Evolutionary conservation across 2,888 invertebrate genomes (phyloP).

Genomic region (Eupithecia insigniata): DNA sequence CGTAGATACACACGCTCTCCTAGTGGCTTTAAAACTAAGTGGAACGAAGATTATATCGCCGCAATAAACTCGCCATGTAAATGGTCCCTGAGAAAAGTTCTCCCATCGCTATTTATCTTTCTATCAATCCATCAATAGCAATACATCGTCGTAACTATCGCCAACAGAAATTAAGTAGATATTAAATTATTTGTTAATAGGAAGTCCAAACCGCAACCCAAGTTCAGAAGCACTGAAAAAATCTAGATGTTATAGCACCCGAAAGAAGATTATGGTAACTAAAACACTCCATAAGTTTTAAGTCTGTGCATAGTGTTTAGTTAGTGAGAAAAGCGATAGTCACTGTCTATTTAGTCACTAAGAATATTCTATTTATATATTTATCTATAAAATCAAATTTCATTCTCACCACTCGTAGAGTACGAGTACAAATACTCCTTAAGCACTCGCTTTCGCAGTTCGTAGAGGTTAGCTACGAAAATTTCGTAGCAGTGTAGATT

Average conservation of each 20-base stretch:
- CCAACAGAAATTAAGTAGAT: too few species aligned
- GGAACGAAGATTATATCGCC: too few species aligned
- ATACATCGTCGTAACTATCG: too few species aligned
- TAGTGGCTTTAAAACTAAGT: too few species aligned
- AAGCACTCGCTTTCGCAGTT: neutral
- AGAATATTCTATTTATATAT: too few species aligned
- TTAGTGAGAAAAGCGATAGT: neutral
- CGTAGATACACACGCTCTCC: too few species aligned
- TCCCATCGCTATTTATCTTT: too few species aligned
- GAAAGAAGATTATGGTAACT: constrained; percentile 54
- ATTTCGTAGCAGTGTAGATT: neutral
- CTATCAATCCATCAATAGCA: too few species aligned
- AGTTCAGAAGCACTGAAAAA: constrained; percentile 55
- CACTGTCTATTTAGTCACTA: neutral
- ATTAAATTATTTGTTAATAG: constrained; percentile 52
- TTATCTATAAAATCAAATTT: neutral
- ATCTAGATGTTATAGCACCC: constrained; percentile 42
- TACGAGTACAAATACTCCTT: too few species aligned
- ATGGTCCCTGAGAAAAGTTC: too few species aligned
- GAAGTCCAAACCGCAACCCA: constrained; percentile 56
- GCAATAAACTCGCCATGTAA: too few species aligned
- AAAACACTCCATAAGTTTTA: neutral
- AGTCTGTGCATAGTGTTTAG: neutral
- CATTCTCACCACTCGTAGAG: neutral
- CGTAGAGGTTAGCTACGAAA: neutral